Conservation (phyloP, 1,140 invertebrate species). For the Lanistes nyassanus region DNA sequence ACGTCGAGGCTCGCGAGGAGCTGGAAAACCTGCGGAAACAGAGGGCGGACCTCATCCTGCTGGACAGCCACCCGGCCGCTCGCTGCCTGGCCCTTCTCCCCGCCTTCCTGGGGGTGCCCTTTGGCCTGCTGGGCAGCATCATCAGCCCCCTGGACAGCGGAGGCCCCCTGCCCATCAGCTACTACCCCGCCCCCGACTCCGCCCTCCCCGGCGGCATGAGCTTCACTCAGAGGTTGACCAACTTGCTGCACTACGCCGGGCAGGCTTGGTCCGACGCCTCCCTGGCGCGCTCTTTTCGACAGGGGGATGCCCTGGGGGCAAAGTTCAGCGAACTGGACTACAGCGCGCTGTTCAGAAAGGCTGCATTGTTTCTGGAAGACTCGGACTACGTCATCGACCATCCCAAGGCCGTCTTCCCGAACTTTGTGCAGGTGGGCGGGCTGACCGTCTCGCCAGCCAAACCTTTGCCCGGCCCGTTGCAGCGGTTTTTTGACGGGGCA, state of each 20-base stretch:
- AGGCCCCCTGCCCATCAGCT: conserved; percentile 15
- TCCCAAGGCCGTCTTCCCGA: conserved; percentile 36
- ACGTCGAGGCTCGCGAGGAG: conserved; percentile 2
- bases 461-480: conserved; percentile 22
- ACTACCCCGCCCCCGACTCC: background rate
- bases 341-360: conserved; percentile 12
- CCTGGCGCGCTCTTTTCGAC: background rate
- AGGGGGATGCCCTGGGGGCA: conserved; percentile 4
- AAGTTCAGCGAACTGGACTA: conserved; percentile 6
- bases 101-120: background rate
- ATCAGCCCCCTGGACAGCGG: conserved; percentile 11
- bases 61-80: background rate
- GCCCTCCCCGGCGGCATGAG: conserved; percentile 8
- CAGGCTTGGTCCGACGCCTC: background rate
- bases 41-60: conserved; percentile 19
- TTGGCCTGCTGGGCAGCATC: background rate
- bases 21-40: conserved; percentile 9
- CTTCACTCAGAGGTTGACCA: conserved; percentile 7
- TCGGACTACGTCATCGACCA: conserved; percentile 40
- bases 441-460: conserved; percentile 21
- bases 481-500: conserved; percentile 25
- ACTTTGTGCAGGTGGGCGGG: conserved; percentile 40
- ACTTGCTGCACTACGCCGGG: conserved; percentile 12
- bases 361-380: conserved; percentile 36
- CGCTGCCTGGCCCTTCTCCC: conserved; percentile 22